Evolutionary conservation across 2,113 vertebrate species (phyloP), one percentile per base, ranked within the genome.

Genomic region (Ciconia boyciana): DNA sequence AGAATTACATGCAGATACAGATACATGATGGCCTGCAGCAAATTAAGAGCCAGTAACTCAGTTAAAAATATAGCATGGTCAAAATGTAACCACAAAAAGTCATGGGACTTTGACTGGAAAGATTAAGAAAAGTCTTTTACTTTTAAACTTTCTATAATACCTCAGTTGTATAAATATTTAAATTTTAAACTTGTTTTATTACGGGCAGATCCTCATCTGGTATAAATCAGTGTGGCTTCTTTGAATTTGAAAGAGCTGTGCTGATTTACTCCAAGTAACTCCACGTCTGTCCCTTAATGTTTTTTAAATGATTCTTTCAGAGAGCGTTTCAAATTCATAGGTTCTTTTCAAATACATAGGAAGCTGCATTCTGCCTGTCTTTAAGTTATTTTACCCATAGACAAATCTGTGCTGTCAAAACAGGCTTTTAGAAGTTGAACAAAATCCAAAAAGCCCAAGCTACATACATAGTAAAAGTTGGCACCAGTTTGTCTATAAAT

Each of bases 371-470:
- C 78, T 93, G 61, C 55, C 62, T 77, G 57, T 78, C 83, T 93
- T 89, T 70, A 74, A 94, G 80, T 41, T 92, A 83, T 96, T 95
- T 97, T 96, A 91, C 69, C 21, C 85, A 66, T 72, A 95, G 91
- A 96, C 68, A 95, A 95, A 97, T 93, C 66, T 96, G 88, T 86
- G 71, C 93, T 95, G 93, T 97, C 91, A 97, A 96, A 97, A 95
- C 71, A 94, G 79, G 87, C 93, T 97, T 97, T 97, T 97, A 91
- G 94, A 95, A 93, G 57, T 94, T 96, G 96, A 96, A 96, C 81
- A 77, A 71, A 92, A 64, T 96, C 96, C 93, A 97, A 91, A 87
- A 96, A 72, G 54, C 13, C 20, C 26, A 90, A 88, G 48, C 41
- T 86, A 86, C 5, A 12, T 85, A 39, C 52, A 54, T 26, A 83